These are phyloP conservation scores for Cariama cristata DNA, from an alignment of 2,113 vertebrate species.

Conservation along the genomic window DNA sequence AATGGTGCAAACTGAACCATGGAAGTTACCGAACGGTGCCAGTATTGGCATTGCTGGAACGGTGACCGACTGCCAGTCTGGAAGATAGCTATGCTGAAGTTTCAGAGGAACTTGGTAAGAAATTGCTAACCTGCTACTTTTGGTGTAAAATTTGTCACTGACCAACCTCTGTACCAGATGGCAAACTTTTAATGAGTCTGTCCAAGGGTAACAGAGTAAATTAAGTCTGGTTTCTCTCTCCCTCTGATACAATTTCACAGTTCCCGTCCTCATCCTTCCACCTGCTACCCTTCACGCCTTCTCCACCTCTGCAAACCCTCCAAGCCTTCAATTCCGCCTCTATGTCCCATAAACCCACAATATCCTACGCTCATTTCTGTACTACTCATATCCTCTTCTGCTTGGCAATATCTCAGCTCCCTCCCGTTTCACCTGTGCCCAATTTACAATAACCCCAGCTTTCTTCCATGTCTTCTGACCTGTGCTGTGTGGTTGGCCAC, in stretches of 20 bases:
- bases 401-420: background rate
- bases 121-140: background rate
- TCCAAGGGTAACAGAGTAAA: background rate
- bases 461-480: background rate
- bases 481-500: background rate
- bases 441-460: background rate
- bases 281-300: background rate
- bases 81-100: background rate
- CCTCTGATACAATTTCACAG: background rate
- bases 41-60: background rate
- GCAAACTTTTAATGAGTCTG: background rate
- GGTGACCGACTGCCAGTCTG: background rate
- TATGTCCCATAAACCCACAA: background rate
- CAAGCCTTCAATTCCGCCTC: background rate
- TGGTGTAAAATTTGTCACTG: background rate
- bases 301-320: accelerated
- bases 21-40: background rate
- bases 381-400: background rate
- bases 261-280: background rate
- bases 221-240: background rate
- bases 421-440: background rate
- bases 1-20: background rate
- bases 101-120: background rate
- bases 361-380: background rate
- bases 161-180: background rate